phyloP scores from a whole-genome alignment of 2,888 invertebrate species.

The Gnatocerus cornutus region DNA sequence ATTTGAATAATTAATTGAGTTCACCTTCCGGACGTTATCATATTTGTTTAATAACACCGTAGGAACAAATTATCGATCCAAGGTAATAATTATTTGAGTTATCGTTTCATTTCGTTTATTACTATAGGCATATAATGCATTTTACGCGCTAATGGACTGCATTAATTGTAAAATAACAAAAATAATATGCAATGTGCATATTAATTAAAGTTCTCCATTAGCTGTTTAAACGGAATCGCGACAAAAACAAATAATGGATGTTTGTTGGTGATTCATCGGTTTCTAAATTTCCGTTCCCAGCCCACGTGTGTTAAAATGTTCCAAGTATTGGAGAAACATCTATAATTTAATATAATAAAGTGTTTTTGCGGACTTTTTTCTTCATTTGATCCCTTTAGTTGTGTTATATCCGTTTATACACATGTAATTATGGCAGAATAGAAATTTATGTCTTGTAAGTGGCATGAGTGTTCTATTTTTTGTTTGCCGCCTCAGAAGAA shows the following conservation, averaged over 20 bases:
- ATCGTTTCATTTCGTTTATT: conserved; percentile 1
- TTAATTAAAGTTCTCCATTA: background rate
- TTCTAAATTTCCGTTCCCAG: too few species aligned
- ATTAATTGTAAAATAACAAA: background rate
- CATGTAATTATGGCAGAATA: background rate
- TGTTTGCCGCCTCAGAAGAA: background rate
- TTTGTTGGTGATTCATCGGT: too few species aligned
- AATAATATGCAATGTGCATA: background rate
- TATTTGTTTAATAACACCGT: conserved; percentile 20
- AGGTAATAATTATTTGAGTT: background rate
- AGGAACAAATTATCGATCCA: conserved; percentile 1
- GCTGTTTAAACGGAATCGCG: too few species aligned
- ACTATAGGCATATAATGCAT: background rate
- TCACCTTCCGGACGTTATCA: conserved; percentile 15
- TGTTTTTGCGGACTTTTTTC: too few species aligned
- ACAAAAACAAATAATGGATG: too few species aligned
- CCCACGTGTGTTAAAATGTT: too few species aligned
- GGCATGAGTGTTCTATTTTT: background rate
- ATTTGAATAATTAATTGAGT: conserved; percentile 23
- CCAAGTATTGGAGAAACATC: too few species aligned
- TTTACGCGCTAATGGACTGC: conserved; percentile 1
- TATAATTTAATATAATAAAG: too few species aligned
- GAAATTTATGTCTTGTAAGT: background rate
- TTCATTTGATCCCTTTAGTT: too few species aligned
- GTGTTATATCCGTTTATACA: background rate